These are phyloP conservation scores for Sphinx pinastri DNA, from an alignment of 2,888 invertebrate species.

Conservation along the genomic window DNA sequence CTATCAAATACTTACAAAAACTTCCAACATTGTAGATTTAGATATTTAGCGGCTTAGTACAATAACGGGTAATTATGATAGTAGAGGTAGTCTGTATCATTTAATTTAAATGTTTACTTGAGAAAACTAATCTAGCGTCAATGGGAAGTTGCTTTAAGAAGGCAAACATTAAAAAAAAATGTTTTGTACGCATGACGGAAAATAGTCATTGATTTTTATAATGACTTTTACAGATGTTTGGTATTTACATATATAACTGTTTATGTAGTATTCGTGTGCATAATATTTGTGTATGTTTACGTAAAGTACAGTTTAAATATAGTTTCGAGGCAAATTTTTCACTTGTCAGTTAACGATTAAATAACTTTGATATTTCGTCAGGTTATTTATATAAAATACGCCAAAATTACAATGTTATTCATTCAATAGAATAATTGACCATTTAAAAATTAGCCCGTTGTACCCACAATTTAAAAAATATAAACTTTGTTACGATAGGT, in stretches of 20 bases:
- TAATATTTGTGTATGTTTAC: neutral
- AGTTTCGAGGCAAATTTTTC: neutral
- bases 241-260: neutral
- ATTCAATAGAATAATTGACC: too few relatives aligned
- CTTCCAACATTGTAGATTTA: neutral
- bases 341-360: neutral
- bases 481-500: neutral
- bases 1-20: neutral
- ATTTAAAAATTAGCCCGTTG: neutral
- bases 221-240: slow-evolving; percentile 25
- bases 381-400: neutral
- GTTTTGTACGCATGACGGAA: neutral
- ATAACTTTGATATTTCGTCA: neutral
- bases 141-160: slow-evolving; percentile 52
- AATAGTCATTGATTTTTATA: slow-evolving; percentile 24
- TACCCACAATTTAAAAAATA: neutral
- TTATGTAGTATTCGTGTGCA: neutral
- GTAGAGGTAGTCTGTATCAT: neutral
- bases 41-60: neutral
- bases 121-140: slow-evolving; percentile 41
- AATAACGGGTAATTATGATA: neutral
- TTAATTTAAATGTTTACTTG: neutral
- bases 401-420: too few relatives aligned
- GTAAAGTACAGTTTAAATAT: neutral
- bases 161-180: slow-evolving; percentile 28